A percentile compares a stretch with the other conserved stretches of the same genome.
Conservation (phyloP, 1,140 invertebrate genomes). For the Cherax quadricarinatus region DNA sequence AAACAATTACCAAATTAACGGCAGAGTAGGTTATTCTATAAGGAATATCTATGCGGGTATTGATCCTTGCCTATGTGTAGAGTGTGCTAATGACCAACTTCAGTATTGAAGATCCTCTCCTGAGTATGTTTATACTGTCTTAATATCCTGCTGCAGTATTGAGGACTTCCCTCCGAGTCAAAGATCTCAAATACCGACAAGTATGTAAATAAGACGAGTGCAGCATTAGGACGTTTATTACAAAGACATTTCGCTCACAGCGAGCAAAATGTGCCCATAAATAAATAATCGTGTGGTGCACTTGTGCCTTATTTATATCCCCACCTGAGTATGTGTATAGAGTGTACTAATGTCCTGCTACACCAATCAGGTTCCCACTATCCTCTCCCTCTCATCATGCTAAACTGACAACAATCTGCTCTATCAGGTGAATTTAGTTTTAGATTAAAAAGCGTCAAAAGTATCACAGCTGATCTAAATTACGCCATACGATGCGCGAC, state of each 20-base stretch:
- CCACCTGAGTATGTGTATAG: too few species aligned
- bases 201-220: too few species aligned
- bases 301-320: too few species aligned
- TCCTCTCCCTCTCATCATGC: neutral
- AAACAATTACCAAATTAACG: constrained; percentile 65
- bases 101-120: neutral
- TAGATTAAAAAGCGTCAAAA: neutral
- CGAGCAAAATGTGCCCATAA: too few species aligned
- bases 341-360: neutral
- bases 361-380: neutral
- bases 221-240: too few species aligned
- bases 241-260: too few species aligned
- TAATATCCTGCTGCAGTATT: neutral
- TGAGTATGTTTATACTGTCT: neutral
- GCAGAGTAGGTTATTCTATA: constrained; percentile 46
- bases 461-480: neutral
- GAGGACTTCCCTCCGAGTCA: too few species aligned
- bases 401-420: neutral
- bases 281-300: too few species aligned
- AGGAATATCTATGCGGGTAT: constrained; percentile 29
- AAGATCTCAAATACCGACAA: too few species aligned
- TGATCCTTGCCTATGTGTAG: constrained; percentile 4
- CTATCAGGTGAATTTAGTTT: neutral
- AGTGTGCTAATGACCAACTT: neutral
- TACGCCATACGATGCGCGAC: neutral